These are phyloP conservation scores for Macroglossus sobrinus DNA, from an alignment of 2,113 vertebrate genomes.

Conservation along the genomic window DNA sequence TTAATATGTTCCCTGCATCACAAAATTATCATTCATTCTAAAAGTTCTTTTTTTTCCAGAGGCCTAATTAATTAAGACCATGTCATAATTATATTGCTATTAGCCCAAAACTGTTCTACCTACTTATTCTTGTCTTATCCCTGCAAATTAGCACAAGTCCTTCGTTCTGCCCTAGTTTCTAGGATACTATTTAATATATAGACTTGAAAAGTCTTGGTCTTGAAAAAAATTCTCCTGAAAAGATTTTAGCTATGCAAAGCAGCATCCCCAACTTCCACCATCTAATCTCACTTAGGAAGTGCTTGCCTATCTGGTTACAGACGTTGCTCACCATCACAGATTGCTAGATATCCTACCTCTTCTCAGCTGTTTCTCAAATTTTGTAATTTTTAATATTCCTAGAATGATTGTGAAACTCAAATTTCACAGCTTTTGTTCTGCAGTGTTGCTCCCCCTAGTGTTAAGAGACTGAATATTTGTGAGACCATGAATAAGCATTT, in stretches of 20 bases:
- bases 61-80: not conserved
- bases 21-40: not conserved
- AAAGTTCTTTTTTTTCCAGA: not conserved
- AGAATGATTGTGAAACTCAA: not conserved
- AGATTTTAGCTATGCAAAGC: not conserved
- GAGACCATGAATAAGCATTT: not conserved
- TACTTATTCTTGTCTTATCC: not conserved
- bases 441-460: slow-evolving; percentile 56
- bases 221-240: not conserved
- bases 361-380: not conserved
- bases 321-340: not conserved
- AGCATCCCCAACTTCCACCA: not conserved
- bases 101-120: not conserved
- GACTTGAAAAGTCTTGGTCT: not conserved
- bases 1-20: not conserved
- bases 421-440: not conserved
- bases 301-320: not conserved
- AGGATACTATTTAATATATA: not conserved
- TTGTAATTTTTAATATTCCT: not conserved
- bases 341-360: not conserved
- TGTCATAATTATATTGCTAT: not conserved
- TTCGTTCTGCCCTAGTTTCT: not conserved
- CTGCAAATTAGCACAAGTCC: not conserved
- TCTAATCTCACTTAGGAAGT: not conserved
- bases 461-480: not conserved